Evolutionary conservation across 2,797 vertebrate genomes (phyloP).

Genomic region (Manis javanica): DNA sequence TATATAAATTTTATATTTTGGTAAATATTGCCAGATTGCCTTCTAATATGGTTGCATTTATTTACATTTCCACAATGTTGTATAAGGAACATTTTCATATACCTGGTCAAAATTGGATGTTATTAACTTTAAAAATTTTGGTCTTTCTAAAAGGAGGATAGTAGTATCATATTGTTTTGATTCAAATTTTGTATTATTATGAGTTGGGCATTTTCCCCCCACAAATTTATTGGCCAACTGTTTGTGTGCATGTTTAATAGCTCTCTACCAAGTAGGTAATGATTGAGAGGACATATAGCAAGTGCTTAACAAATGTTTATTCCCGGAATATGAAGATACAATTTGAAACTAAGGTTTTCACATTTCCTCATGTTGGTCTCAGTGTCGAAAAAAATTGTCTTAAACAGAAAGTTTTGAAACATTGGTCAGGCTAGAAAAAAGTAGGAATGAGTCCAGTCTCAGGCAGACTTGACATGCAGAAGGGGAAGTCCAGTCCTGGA

Average conservation of each 20-base stretch:
- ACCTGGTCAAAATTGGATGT: neutral
- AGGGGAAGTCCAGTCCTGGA: neutral
- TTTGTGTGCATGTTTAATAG: neutral
- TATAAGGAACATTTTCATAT: neutral
- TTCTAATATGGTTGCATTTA: neutral
- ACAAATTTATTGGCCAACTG: neutral
- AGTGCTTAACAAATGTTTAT: constrained; percentile 10
- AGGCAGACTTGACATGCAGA: neutral
- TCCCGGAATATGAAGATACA: neutral
- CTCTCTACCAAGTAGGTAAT: neutral
- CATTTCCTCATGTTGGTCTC: constrained; percentile 57
- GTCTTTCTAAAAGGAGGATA: neutral
- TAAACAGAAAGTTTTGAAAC: neutral
- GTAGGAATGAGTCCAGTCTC: neutral
- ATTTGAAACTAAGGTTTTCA: neutral
- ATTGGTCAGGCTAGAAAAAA: neutral
- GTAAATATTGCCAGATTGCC: neutral
- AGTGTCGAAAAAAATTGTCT: neutral
- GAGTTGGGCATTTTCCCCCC: neutral
- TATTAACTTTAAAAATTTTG: neutral
- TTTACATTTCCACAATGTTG: neutral
- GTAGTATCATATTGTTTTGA: neutral
- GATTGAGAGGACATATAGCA: neutral
- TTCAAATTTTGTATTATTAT: neutral
- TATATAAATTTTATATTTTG: neutral